Conservation (phyloP, 1,140 invertebrate species). For the Zaprionus lachaisei region DNA sequence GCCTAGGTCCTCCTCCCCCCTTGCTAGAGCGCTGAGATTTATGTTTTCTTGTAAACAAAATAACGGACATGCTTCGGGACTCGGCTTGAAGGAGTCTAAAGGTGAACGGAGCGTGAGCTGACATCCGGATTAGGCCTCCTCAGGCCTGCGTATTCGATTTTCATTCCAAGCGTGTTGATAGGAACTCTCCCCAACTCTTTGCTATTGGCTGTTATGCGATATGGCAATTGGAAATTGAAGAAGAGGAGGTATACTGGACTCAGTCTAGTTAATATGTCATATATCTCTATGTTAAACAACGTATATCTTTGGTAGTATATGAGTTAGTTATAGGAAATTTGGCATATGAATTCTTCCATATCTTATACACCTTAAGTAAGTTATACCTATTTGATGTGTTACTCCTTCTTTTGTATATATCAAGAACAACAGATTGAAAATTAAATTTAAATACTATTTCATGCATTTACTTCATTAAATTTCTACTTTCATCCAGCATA, state of each 20-base stretch:
- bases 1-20: background rate
- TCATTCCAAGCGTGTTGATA: conserved; percentile 52
- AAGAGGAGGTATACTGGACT: background rate
- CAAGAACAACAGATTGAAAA: too few relatives aligned
- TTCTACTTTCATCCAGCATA: background rate
- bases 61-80: conserved; percentile 74
- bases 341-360: background rate
- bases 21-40: conserved; percentile 65
- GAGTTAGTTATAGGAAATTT: background rate
- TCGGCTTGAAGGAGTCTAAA: conserved; percentile 32
- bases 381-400: too few relatives aligned
- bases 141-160: conserved; percentile 68
- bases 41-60: conserved; percentile 83
- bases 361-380: too few relatives aligned
- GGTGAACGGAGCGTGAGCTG: conserved; percentile 42
- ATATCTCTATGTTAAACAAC: background rate
- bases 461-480: too few relatives aligned
- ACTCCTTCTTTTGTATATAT: too few relatives aligned
- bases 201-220: conserved; percentile 18
- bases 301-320: background rate
- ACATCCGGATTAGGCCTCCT: conserved; percentile 66
- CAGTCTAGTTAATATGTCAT: background rate
- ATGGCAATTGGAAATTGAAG: background rate
- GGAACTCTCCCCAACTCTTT: background rate
- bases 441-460: too few relatives aligned